Percentiles rank a stretch among this genome's conserved stretches.
These are phyloP conservation scores for Chironomus riparius DNA, from an alignment of 2,888 invertebrate genomes.

Conservation along the genomic window DNA sequence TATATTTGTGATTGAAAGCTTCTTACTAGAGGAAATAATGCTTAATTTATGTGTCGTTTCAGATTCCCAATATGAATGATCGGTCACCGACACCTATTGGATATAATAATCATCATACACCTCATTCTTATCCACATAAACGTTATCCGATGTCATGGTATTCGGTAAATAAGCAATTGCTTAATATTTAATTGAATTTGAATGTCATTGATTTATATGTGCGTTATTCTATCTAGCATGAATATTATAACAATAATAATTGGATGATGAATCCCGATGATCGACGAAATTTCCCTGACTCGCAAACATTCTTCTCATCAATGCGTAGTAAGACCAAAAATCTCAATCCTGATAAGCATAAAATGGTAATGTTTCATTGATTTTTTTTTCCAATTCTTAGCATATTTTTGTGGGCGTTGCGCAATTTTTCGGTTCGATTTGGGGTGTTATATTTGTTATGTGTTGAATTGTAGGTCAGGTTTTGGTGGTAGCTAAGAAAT, in stretches of 20 bases:
- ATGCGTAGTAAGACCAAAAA: not conserved
- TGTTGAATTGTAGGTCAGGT: no score
- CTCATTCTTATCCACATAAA: not conserved
- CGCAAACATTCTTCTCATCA: conserved; percentile 17
- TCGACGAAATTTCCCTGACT: conserved; percentile 2
- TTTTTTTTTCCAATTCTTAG: no score
- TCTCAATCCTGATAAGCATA: not conserved
- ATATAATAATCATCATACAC: conserved; percentile 6
- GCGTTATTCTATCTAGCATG: not conserved
- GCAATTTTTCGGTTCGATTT: no score
- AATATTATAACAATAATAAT: conserved; percentile 17
- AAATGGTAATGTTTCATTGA: not conserved
- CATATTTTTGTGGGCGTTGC: no score
- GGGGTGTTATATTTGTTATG: no score
- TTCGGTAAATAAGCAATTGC: conserved; percentile 10
- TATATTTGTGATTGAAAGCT: not conserved
- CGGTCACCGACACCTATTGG: conserved; percentile 21
- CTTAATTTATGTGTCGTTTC: not conserved
- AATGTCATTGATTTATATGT: not conserved
- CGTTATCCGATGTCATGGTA: conserved; percentile 10
- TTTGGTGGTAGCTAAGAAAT: no score
- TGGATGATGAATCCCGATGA: conserved; percentile 17
- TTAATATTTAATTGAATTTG: not conserved
- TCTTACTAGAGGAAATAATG: not conserved
- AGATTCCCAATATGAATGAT: not conserved